Percentiles rank a stretch among this genome's conserved stretches.
phyloP scores from a whole-genome alignment of 2,888 invertebrate genomes.

The Cantharis flavilabris region DNA sequence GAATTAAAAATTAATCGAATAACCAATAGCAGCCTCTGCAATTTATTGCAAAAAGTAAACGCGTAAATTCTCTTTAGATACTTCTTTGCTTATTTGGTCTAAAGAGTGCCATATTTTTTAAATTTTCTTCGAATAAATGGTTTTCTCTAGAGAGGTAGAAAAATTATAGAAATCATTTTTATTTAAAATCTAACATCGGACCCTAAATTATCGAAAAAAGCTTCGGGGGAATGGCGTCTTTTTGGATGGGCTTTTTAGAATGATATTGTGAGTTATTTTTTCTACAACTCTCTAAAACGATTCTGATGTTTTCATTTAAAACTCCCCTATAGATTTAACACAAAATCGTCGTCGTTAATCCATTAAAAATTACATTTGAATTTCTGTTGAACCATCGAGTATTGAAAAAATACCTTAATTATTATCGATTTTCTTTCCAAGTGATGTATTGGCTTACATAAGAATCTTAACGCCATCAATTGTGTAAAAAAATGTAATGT shows the following conservation, averaged over 20 bases:
- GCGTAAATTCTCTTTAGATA: background rate
- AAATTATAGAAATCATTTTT: background rate
- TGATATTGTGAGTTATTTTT: background rate
- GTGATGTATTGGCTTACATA: background rate
- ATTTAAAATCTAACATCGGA: background rate
- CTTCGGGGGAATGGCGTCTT: background rate
- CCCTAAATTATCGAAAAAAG: background rate
- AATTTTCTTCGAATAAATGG: background rate
- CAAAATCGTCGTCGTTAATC: background rate
- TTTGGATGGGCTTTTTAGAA: background rate
- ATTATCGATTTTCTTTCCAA: background rate
- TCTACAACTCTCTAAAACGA: background rate
- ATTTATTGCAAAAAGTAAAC: background rate
- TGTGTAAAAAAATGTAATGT: background rate
- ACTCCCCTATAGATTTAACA: background rate
- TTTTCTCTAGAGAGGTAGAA: background rate
- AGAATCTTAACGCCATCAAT: background rate
- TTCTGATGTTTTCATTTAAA: background rate
- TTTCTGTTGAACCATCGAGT: background rate
- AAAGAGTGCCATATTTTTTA: background rate
- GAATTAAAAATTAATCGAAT: background rate
- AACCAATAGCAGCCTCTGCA: background rate
- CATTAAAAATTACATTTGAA: background rate
- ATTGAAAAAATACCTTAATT: background rate
- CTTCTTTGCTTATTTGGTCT: background rate